Evolutionary conservation across 2,113 vertebrate species (phyloP).

Genomic region (Smithornis capensis): DNA sequence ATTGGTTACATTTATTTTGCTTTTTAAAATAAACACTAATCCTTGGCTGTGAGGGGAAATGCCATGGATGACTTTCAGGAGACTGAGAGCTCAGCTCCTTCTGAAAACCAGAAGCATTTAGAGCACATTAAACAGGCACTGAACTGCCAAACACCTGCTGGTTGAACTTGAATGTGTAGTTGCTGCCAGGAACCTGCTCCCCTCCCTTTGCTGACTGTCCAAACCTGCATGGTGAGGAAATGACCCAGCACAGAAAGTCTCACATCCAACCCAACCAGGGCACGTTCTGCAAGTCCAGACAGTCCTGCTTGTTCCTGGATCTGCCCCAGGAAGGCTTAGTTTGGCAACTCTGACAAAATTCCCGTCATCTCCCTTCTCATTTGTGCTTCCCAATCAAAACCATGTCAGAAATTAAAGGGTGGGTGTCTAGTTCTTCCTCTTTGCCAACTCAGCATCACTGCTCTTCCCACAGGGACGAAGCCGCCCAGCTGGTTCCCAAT

Average conservation of each 20-base stretch:
- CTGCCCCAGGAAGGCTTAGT: neutral
- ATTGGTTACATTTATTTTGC: neutral
- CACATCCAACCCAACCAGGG: neutral
- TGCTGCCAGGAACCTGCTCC: neutral
- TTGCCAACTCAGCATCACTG: accelerated
- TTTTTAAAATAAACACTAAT: neutral
- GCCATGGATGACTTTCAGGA: neutral
- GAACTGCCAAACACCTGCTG: neutral
- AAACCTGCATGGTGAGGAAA: neutral
- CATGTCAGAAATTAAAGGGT: neutral
- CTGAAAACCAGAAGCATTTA: neutral
- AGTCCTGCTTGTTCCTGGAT: neutral
- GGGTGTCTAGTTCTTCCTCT: neutral
- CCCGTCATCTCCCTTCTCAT: accelerated
- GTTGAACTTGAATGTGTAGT: neutral
- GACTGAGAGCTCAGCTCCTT: neutral
- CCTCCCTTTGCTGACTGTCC: neutral
- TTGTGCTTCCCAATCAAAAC: neutral
- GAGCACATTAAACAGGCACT: neutral
- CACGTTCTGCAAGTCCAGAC: neutral
- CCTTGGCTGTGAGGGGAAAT: neutral
- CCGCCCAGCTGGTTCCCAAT: neutral
- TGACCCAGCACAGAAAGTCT: neutral
- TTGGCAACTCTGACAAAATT: neutral
- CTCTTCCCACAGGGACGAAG: slow-evolving; percentile 42